A percentile compares a stretch with the other conserved stretches of the same genome.
phyloP scores from a whole-genome alignment of 2,113 vertebrate genomes.

The Aphelocoma coerulescens region DNA sequence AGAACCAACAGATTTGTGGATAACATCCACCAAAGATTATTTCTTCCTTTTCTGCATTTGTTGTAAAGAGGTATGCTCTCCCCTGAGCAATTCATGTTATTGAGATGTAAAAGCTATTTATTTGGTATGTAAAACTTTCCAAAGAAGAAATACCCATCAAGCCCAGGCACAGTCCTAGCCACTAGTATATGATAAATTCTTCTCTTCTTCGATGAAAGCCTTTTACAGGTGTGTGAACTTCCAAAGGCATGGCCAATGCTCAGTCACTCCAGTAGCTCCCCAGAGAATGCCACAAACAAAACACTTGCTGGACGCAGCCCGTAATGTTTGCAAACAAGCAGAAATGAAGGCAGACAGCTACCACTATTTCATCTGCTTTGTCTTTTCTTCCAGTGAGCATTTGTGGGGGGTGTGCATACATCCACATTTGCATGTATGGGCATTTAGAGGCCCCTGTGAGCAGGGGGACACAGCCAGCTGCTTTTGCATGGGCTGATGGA shows the following conservation, averaged over 20 bases:
- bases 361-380: background rate
- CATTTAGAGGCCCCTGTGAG: background rate
- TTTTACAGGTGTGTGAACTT: background rate
- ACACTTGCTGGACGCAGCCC: background rate
- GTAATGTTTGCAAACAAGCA: background rate
- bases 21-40: background rate
- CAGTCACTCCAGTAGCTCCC: background rate
- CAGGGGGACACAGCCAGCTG: background rate
- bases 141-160: background rate
- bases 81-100: background rate
- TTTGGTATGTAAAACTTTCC: background rate
- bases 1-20: background rate
- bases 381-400: background rate
- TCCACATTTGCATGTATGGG: fast-evolving
- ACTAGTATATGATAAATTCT: background rate
- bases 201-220: background rate
- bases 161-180: background rate
- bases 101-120: background rate
- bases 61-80: background rate
- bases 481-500: background rate
- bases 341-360: background rate
- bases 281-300: background rate
- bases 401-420: too few relatives aligned
- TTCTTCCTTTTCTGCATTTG: background rate
- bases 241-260: background rate